Conservation (phyloP, 2,888 invertebrate genomes). For the Neoaliturus tenellus region DNA sequence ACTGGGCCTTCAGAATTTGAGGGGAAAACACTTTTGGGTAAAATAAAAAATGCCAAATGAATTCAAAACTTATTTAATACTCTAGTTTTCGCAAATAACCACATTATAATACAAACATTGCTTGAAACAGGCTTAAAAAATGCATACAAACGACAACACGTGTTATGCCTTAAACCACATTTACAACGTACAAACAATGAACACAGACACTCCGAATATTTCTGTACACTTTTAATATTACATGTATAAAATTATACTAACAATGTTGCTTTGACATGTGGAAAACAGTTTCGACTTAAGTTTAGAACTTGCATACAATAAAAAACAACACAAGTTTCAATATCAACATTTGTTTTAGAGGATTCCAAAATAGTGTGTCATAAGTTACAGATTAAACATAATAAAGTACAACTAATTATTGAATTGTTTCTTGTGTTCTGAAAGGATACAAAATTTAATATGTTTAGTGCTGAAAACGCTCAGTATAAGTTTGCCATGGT, state of each 20-base stretch:
- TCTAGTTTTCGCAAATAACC: conserved; percentile 33
- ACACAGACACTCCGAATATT: not conserved
- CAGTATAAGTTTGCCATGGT: too few relatives aligned
- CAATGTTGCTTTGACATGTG: not conserved
- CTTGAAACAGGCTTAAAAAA: conserved; percentile 46
- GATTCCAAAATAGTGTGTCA: too few relatives aligned
- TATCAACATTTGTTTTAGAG: too few relatives aligned
- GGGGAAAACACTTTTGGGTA: too few relatives aligned
- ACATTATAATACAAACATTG: conserved; percentile 36
- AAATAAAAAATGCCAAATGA: not conserved
- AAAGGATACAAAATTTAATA: too few relatives aligned
- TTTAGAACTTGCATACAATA: not conserved
- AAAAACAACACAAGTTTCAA: too few relatives aligned
- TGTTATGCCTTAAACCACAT: conserved; percentile 24
- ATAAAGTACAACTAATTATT: too few relatives aligned
- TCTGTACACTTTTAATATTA: conserved; percentile 10
- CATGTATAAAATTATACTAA: not conserved
- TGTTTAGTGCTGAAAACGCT: too few relatives aligned
- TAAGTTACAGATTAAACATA: too few relatives aligned
- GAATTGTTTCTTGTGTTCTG: too few relatives aligned
- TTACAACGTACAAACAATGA: conserved; percentile 13
- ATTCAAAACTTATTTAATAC: conserved; percentile 45
- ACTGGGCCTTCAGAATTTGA: too few relatives aligned
- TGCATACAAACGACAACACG: conserved; percentile 41
- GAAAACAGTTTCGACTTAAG: not conserved